Percentiles rank a stretch among this genome's conserved stretches.
Conservation (phyloP, 2,113 vertebrate species). For the Sceloporus undulatus region DNA sequence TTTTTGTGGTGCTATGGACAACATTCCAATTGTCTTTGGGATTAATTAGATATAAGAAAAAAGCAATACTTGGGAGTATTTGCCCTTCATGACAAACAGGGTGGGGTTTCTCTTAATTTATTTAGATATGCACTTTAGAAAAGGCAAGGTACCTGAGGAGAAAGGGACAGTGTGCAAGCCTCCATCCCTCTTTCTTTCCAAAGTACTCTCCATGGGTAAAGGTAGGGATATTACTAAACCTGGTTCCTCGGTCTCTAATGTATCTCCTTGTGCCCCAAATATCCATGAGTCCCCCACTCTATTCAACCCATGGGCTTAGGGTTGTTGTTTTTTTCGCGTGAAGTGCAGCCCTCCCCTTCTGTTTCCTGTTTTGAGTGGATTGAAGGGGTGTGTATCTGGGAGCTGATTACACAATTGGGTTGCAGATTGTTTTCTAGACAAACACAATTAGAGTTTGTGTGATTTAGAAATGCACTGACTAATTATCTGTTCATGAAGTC, state of each 20-base stretch:
- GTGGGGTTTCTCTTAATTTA: too few species aligned
- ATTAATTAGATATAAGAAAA: too few species aligned
- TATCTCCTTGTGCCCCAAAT: background rate
- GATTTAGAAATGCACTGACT: background rate
- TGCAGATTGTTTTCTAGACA: constrained; percentile 24
- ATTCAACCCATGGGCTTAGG: too few species aligned
- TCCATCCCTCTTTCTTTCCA: background rate
- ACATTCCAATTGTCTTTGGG: too few species aligned
- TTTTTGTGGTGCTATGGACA: too few species aligned
- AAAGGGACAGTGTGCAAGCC: background rate
- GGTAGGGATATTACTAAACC: background rate
- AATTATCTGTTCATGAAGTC: constrained; percentile 29
- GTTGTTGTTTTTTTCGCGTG: background rate
- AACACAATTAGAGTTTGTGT: constrained; percentile 20
- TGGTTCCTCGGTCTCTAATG: background rate
- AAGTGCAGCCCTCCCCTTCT: background rate
- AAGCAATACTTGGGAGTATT: background rate
- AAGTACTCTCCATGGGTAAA: background rate
- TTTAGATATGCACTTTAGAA: too few species aligned
- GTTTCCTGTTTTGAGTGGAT: background rate
- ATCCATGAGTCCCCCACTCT: background rate
- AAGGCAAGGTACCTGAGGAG: too few species aligned
- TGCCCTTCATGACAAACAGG: too few species aligned
- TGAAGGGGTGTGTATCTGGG: too few species aligned
- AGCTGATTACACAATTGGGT: background rate